These are phyloP conservation scores for Sclerurus mexicanus DNA, from an alignment of 2,113 vertebrate species.

Conservation along the genomic window DNA sequence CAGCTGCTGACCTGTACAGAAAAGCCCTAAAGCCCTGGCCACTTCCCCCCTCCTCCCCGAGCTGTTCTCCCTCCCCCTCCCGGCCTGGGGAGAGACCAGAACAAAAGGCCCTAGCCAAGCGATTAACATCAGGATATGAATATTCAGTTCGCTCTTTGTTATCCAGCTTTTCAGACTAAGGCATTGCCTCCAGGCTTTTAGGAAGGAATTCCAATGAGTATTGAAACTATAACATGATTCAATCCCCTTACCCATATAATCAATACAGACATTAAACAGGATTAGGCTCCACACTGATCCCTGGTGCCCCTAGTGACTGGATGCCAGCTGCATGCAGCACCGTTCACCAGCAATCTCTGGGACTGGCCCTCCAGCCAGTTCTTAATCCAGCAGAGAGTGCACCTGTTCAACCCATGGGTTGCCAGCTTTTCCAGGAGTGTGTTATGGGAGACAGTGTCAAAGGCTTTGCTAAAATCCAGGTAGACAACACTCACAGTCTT, in stretches of 20 bases:
- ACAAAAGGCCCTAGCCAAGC: too few relatives aligned
- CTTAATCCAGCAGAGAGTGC: not conserved
- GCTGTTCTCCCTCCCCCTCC: too few relatives aligned
- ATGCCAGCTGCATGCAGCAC: not conserved
- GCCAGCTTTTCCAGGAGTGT: not conserved
- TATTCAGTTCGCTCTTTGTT: too few relatives aligned
- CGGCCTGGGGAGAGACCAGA: too few relatives aligned
- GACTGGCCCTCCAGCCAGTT: not conserved
- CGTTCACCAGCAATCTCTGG: not conserved
- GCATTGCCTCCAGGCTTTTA: too few relatives aligned
- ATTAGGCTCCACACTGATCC: not conserved
- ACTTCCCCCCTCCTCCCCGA: too few relatives aligned
- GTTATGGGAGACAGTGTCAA: not conserved
- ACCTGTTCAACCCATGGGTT: not conserved
- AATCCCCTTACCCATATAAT: not conserved
- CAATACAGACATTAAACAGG: not conserved
- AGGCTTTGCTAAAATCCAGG: not conserved
- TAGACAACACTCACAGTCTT: not conserved
- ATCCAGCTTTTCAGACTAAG: too few relatives aligned
- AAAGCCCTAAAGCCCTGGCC: too few relatives aligned
- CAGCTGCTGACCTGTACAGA: too few relatives aligned
- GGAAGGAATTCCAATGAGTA: too few relatives aligned
- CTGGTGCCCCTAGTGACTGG: not conserved
- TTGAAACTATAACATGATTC: too few relatives aligned
- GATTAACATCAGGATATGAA: too few relatives aligned